Conservation (phyloP, 2,888 invertebrate species). For the Charanyca ferruginea region DNA sequence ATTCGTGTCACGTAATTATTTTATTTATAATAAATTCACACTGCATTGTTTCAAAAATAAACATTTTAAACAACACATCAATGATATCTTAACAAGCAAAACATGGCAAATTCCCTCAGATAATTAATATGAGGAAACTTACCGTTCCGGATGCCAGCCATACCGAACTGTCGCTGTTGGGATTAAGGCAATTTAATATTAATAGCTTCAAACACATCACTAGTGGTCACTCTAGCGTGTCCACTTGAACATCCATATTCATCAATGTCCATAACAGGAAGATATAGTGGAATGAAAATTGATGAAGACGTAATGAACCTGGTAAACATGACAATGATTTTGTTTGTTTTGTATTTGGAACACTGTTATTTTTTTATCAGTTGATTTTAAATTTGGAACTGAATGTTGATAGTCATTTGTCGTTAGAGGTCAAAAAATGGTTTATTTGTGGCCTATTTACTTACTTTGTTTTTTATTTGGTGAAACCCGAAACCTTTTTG, state of each 20-base stretch:
- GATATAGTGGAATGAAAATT: constrained; percentile 53
- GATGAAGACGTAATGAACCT: constrained; percentile 36
- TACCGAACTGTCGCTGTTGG: constrained; percentile 37
- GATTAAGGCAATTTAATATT: constrained; percentile 47
- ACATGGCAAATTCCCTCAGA: constrained; percentile 1
- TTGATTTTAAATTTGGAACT: constrained; percentile 6
- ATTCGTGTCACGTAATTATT: too few relatives aligned
- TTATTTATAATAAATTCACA: too few relatives aligned
- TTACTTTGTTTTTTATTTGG: too few relatives aligned
- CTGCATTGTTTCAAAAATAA: too few relatives aligned
- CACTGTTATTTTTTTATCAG: neutral
- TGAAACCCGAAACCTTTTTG: too few relatives aligned
- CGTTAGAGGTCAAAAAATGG: neutral
- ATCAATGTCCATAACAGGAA: constrained; percentile 46
- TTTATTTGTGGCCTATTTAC: too few relatives aligned
- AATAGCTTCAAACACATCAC: constrained; percentile 48
- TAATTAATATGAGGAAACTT: constrained; percentile 39
- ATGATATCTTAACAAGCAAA: constrained; percentile 5
- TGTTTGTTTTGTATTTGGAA: constrained; percentile 25
- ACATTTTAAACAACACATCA: neutral
- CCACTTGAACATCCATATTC: constrained; percentile 50
- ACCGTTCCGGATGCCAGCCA: constrained; percentile 46
- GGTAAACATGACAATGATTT: constrained; percentile 36
- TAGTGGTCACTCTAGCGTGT: constrained; percentile 36
- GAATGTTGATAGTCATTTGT: neutral